Conservation (phyloP, 2,888 invertebrate species). For the Volucella inflata region DNA sequence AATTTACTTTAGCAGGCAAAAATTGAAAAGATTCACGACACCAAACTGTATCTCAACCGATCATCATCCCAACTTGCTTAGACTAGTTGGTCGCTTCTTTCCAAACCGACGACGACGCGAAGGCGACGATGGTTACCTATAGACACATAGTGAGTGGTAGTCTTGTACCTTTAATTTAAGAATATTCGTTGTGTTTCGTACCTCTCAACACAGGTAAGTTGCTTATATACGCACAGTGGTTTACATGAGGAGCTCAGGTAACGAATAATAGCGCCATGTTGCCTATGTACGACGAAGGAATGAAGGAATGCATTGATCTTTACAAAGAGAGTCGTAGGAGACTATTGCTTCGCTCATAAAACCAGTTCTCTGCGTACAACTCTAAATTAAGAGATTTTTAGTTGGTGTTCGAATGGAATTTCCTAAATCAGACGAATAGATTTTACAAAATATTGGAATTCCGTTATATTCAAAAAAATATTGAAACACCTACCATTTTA, state of each 20-base stretch:
- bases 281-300: constrained; percentile 6
- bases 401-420: constrained; percentile 21
- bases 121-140: constrained; percentile 60
- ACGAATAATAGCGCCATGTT: constrained; percentile 59
- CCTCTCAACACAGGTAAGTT: constrained; percentile 16
- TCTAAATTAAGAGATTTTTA: constrained; percentile 40
- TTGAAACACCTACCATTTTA: no score
- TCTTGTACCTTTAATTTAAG: constrained; percentile 32
- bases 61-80: constrained; percentile 69
- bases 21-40: constrained; percentile 45
- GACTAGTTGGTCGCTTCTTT: constrained; percentile 73
- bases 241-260: constrained; percentile 49
- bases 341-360: constrained; percentile 14
- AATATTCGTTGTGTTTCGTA: no score
- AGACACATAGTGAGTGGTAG: constrained; percentile 43
- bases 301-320: constrained; percentile 18
- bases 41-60: constrained; percentile 61
- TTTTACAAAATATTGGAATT: neutral
- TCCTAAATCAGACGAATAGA: constrained; percentile 28
- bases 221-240: constrained; percentile 13
- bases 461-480: no score
- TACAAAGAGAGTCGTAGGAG: constrained; percentile 62
- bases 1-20: constrained; percentile 31
- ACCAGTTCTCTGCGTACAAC: constrained; percentile 40
- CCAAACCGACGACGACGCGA: constrained; percentile 19